Base-by-base conservation (phyloP, 2,888 invertebrate genomes). In the Dryobota labecula region DNA sequence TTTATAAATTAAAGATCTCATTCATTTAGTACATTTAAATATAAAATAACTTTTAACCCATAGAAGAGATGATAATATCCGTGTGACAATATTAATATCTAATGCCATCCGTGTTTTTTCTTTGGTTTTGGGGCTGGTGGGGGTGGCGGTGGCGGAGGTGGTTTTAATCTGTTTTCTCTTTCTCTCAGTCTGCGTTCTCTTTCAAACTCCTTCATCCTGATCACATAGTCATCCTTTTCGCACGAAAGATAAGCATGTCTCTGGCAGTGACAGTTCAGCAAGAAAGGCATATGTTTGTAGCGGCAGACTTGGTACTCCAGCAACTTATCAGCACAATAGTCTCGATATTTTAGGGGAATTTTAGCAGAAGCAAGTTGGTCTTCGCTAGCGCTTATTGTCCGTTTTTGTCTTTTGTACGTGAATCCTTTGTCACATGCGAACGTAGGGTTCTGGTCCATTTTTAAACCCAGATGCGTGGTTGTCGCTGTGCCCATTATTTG, bases 271-370 rank as follows among this genome's bases (percentile, higher is more conserved):
- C 99, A 99, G 62, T 94, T 96, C 65, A 96, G 96, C 0, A 97
- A 87, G 56, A 96, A 97, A 0, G 98, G 98, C 89, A 96, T 97
- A 38, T 97, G 93, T 68, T 97, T 96, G 67, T 96, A 95, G 66
- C 97, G 96, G 90, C 99, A 99, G 13, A 96, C 93, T 78, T 96
- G 94, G 84, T 97, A 97, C 45, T 97, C 95, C 18, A 99, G 88
- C 45, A 97, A 94, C 41, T 96, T 90, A 90, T 99, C 98, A 11
- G 98, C 97, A 93, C 99, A 99, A 89, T 98, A 99, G 91, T 98
- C 99, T 65, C 99, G 96, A 64, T 96, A 94, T 18, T 96, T 90
- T 0, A 96, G 87, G 0, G 97, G 97, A 49, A 99, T 90, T 88
- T 97, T 97, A 0, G 97, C 97, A 0, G 98, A 98, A 84, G 96